A percentile compares a stretch with the other conserved stretches of the same genome.
Conservation (phyloP, 1,140 invertebrate species). For the Sminthurinus signatus region DNA sequence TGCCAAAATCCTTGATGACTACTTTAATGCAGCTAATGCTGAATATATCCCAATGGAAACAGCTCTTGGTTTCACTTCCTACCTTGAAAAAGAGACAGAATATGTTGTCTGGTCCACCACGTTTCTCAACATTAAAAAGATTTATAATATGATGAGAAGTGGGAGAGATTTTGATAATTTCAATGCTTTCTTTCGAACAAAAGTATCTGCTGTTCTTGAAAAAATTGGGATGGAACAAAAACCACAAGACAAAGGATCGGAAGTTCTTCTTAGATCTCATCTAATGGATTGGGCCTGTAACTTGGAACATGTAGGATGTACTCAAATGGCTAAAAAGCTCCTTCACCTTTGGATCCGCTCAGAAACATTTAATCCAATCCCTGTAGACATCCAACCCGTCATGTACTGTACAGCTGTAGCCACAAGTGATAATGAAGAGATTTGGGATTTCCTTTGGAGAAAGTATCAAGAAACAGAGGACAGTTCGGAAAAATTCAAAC, state of each 20-base stretch:
- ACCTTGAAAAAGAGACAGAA: neutral
- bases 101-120: constrained; percentile 1
- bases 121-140: neutral
- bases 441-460: neutral
- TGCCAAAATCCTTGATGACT: constrained; percentile 23
- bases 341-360: neutral
- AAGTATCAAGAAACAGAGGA: neutral
- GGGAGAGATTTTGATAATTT: neutral
- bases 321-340: neutral
- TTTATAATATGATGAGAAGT: neutral
- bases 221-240: neutral
- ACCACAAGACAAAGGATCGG: neutral
- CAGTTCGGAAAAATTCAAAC: neutral
- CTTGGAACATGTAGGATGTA: neutral
- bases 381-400: constrained; percentile 4
- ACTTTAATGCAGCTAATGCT: constrained; percentile 12
- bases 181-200: neutral
- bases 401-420: constrained; percentile 4
- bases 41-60: neutral
- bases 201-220: neutral
- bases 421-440: neutral
- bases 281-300: constrained; percentile 11
- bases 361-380: neutral
- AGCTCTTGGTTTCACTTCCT: neutral
- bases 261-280: neutral